A percentile compares a stretch with the other conserved stretches of the same genome.
Conservation (phyloP, 1,140 invertebrate genomes). For the Neodiprion pinetum region DNA sequence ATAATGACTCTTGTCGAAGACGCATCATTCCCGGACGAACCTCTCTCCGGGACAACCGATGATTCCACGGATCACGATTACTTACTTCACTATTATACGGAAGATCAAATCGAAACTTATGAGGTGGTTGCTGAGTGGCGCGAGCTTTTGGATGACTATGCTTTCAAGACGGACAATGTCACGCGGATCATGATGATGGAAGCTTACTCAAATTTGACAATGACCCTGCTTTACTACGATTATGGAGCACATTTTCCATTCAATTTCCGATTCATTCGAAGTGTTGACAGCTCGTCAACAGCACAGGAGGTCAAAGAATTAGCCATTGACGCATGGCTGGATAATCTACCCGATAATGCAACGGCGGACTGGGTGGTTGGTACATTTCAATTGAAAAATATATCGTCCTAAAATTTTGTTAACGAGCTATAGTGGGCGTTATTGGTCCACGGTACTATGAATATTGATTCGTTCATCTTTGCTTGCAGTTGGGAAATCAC, state of each 20-base stretch:
- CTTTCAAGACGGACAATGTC: conserved; percentile 39
- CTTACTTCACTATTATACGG: conserved; percentile 69
- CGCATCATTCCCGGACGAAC: conserved; percentile 64
- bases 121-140: conserved; percentile 70
- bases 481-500: conserved; percentile 68
- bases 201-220: conserved; percentile 59
- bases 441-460: too few relatives aligned
- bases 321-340: conserved; percentile 59
- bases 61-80: conserved; percentile 65
- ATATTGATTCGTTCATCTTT: too few relatives aligned
- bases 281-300: conserved; percentile 49
- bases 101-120: conserved; percentile 66
- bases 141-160: conserved; percentile 66
- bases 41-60: conserved; percentile 51
- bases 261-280: conserved; percentile 63
- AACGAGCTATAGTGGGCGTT: too few relatives aligned
- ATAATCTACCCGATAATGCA: conserved; percentile 51
- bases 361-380: conserved; percentile 64
- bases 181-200: conserved; percentile 64
- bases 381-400: background rate
- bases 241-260: conserved; percentile 67
- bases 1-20: conserved; percentile 68
- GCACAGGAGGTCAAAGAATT: conserved; percentile 49
- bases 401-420: too few relatives aligned
- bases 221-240: conserved; percentile 65